These are phyloP conservation scores for Drosophila sucinea DNA, from an alignment of 1,140 invertebrate genomes.

Conservation along the genomic window DNA sequence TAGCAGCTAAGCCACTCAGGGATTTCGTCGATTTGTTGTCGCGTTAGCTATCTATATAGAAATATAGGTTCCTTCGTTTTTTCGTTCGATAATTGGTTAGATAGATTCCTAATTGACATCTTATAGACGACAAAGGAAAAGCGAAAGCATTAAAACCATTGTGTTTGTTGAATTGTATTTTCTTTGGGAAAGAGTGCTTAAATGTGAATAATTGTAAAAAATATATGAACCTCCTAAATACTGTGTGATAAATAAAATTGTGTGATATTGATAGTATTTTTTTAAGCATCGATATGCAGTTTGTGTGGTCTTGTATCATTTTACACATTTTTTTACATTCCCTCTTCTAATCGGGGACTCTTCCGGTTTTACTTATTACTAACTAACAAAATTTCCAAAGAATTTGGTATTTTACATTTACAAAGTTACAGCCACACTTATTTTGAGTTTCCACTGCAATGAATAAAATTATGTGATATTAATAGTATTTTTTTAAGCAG, in stretches of 20 bases:
- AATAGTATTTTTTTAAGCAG: no score
- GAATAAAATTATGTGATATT: no score
- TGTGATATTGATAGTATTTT: no score
- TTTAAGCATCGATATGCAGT: no score
- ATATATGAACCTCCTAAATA: no score
- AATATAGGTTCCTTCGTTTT: constrained; percentile 1
- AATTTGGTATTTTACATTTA: neutral
- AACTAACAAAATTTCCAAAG: no score
- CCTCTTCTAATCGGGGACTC: no score
- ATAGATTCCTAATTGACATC: constrained; percentile 15
- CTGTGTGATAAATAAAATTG: no score
- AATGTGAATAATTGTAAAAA: no score
- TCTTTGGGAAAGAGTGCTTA: neutral
- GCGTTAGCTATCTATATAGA: constrained; percentile 21
- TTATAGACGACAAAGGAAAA: neutral
- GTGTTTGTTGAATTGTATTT: neutral
- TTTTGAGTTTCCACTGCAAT: neutral
- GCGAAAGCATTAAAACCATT: neutral
- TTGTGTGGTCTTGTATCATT: no score
- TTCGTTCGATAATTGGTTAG: neutral
- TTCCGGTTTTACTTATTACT: no score
- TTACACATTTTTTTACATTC: no score
- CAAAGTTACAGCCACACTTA: neutral
- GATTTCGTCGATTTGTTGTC: constrained; percentile 70
- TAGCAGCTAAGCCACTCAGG: constrained; percentile 71